Evolutionary conservation across 2,888 invertebrate species (phyloP), one percentile per base, ranked within the genome.

Genomic region (Ennomos fuscantarius): DNA sequence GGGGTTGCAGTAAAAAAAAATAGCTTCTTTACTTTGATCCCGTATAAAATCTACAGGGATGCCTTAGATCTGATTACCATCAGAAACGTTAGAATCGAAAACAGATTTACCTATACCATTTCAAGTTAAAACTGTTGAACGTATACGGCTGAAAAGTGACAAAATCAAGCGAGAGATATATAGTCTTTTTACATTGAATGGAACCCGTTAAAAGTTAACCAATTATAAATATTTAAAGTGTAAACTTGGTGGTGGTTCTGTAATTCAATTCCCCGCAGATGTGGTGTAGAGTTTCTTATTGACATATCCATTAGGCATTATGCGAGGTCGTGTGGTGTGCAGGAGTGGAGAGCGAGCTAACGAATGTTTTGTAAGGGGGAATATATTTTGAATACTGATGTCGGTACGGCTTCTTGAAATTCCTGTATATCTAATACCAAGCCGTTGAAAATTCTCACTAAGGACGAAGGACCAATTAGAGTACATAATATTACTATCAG

Each of bases 211-310:
- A 56, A 72, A 69, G 65, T 70, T 74, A 78, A 80, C 73, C 81
- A 84, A 84, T 87, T 86, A 86, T 88, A 87, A 86, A 88, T 84
- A 86, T 87, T 86, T 82, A 84, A 84, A 82, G 78, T 80, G 82
- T 78, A 77, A 78, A 79, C 74, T 73, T 76, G 74, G 73, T 71
- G 65, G 72, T 78, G 73, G 78, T 72, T 72, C 72, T 70, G 89
- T 88, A 84, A 89, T 82, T 82, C 78, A 79, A 89, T 84, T 87
- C 71, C 68, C 61, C 49, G 49, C 49, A 49, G 49, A 49, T 49
- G 69, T 48, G 76, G 86, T 83, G 76, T 89, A 74, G 79, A 78
- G 80, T 89, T 89, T 82, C 89, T 77, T 89, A 90, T 89, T 90
- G 89, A 90, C 89, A 81, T 78, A 85, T 82, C 89, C 90, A 90